Evolutionary conservation across 2,888 invertebrate species (phyloP).

Genomic region (Neocrepidodera transversa): DNA sequence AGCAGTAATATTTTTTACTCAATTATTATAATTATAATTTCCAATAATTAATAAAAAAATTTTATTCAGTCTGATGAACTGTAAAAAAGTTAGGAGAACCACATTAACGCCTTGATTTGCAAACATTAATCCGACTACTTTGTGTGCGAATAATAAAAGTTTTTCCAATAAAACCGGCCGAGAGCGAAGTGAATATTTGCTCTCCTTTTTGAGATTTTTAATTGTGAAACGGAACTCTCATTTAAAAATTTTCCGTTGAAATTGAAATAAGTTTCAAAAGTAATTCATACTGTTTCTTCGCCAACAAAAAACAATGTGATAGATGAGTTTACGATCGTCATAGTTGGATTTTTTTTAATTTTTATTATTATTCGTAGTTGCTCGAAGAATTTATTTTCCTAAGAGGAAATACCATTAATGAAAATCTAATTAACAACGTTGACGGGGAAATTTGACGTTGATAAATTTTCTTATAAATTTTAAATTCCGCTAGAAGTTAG

Average conservation of each 20-base stretch:
- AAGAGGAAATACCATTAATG: background rate
- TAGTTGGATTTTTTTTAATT: background rate
- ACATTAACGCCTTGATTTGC: conserved; percentile 11
- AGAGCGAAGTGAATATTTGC: conserved; percentile 14
- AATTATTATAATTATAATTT: too few relatives aligned
- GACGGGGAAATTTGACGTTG: background rate
- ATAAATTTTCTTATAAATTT: background rate
- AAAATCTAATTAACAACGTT: background rate
- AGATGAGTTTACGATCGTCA: background rate
- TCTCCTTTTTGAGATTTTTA: conserved; percentile 6
- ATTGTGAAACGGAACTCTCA: conserved; percentile 5
- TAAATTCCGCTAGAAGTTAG: too few relatives aligned
- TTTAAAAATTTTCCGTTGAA: conserved; percentile 16
- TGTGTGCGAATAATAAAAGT: background rate
- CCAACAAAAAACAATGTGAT: conserved; percentile 7
- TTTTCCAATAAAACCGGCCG: background rate
- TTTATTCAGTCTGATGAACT: background rate
- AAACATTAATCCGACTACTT: conserved; percentile 5
- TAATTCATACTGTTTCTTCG: background rate
- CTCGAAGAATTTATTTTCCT: background rate
- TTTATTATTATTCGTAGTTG: background rate
- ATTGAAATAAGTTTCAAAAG: conserved; percentile 18
- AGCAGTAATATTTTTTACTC: too few relatives aligned
- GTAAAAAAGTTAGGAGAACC: conserved; percentile 2
- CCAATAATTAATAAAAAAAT: too few relatives aligned